Base-by-base conservation (phyloP, 2,797 vertebrate species). In the Tamandua tetradactyla region DNA sequence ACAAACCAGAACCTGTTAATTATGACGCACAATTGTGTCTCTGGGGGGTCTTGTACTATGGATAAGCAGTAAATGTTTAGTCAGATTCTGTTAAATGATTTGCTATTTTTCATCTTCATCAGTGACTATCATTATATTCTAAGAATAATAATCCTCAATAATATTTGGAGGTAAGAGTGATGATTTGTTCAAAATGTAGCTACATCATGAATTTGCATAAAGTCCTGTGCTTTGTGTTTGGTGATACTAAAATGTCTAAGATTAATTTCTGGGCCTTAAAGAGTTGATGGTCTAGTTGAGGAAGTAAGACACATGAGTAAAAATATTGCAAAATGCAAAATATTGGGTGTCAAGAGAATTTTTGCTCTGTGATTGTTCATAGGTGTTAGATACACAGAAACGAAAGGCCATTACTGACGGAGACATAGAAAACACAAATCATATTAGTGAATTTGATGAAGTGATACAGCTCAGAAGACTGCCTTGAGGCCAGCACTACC, bases 171-270 rank as follows among this genome's bases (percentile, higher is more conserved):
- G 9, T 62, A 74, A 59, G 7, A 72, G 5, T 62, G 6, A 62
- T 90, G 30, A 84, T 72, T 83, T 90, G 78, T 92, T 84, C 6
- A 69, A 85, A 89, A 8, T 81, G 27, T 7, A 89, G 25, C 44
- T 80, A 78, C 25, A 47, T 95, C 27, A 72, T 71, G 72, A 32
- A 93, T 79, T 75, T 74, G 37, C 0, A 75, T 47, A 35, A 95
- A 92, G 11, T 7, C 18, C 30, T 71, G 3, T 42, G 17, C 59
- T 93, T 83, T 35, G 81, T 90, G 72, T 55, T 40, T 15, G 2
- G 5, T 82, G 17, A 42, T 37, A 68, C 5, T 83, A 89, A 59
- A 68, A 82, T 85, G 27, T 30, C n/a, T 86, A 85, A 80, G 18
- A 72, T 78, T 84, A 55, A 57, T 87, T 57, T 94, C 3, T 84